Evolutionary conservation across 2,113 vertebrate species (phyloP), one percentile per base, ranked within the genome.

Genomic region (Melanotaenia duboulayi): DNA sequence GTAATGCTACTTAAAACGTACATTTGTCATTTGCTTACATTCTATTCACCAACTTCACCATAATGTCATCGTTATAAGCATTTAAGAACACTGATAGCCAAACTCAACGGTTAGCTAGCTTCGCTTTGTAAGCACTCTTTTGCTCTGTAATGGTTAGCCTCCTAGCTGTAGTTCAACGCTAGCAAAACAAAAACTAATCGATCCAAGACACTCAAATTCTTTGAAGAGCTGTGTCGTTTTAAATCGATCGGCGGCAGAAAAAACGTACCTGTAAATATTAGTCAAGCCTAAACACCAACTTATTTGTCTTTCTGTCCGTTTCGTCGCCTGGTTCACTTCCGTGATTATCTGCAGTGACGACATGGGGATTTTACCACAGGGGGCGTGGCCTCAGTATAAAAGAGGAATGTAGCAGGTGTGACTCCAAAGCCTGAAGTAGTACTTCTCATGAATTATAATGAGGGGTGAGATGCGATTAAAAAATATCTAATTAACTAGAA

Each of bases 291-390:
- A 25, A 64, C 35, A 58, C 20, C 28, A 89, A 85, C 77, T 87
- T 85, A 22, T 78, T 73, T 39, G 37, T 59, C 70, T 87, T 79
- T 79, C 60, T 28, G 66, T 82, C 59, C 63, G 69, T 72, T 78
- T 44, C 32, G 72, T 75, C 72, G 80, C 19, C 57, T 14, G 12
- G 11, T 84, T 85, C 51, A 89, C 91, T 92, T 92, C 91, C 91
- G 91, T 24, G 37, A 62, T 78, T 19, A 55, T 66, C 3, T 61
- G 11, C 0, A 0, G 42, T 80, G 68, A 91, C 87, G 88, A 91
- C 65, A 72, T 58, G 51, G 65, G 61, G n/a, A 32, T 23, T 78
- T 74, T 55, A 19, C 11, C 32, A 17, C 4, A 5, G 7, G 7
- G 74, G 89, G 89, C 65, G 74, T 63, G 50, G 35, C 4, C 22